Base-by-base conservation (phyloP, 1,140 invertebrate genomes). In the Drepana arcuata region DNA sequence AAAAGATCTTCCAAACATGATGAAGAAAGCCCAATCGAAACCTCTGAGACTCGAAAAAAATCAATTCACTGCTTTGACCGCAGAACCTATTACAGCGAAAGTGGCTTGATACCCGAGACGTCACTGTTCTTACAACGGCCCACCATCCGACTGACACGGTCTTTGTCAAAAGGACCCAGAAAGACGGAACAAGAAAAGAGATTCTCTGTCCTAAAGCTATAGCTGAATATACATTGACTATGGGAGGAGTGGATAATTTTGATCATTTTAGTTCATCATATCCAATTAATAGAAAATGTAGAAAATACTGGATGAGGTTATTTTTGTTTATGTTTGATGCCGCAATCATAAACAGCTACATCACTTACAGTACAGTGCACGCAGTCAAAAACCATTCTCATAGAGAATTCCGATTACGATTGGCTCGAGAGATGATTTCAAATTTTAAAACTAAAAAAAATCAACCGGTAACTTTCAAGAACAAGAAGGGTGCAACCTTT, bases 291-390 rank as follows among this genome's bases (percentile, higher is more conserved):
- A 6, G 24, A 26, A 26, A 26, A 10, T 26, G 6, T 2, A 6
- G 24, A 6, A 26, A 26, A 26, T 26, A 6, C 10, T 10, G 24
- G 24, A 26, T 26, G 24, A 26, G 24, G n/a, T 10, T 26, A n/a
- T 10, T 26, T 2, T 6, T 26, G 2, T 26, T 26, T 10, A 10
- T 6, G 24, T 26, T 26, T 10, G 24, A 26, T 10, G 4, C 24
- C 10, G 4, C 4, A 3, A 26, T 26, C 2, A 26, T 26, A 26
- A 26, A 26, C 2, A 10, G 6, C 6, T 63, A 58, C 14, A 67
- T 67, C 7, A 59, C 58, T 0, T 62, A 62, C 47, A 59, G 44
- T 29, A 21, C 40, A 13, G 18, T 36, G n/a, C 57, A 58, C 37
- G 42, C 49, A 1, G 26, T 30, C 11, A 56, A 35, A 2, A 13